These are phyloP conservation scores for Margarornis squamiger DNA, from an alignment of 2,797 vertebrate species.

Conservation along the genomic window DNA sequence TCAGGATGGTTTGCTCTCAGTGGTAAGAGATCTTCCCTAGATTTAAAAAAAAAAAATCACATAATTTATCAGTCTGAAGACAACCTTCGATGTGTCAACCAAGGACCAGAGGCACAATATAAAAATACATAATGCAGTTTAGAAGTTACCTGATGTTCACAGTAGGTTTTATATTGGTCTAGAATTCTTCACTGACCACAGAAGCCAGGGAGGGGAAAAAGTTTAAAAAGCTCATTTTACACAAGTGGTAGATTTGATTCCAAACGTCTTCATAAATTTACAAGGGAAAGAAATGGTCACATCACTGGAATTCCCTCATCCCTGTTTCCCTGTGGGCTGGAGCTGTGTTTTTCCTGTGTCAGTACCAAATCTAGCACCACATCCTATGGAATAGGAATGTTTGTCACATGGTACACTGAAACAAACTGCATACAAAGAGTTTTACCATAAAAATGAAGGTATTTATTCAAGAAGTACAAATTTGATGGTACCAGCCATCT, in stretches of 20 bases:
- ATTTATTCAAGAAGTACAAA: slow-evolving; percentile 78
- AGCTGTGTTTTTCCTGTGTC: not conserved
- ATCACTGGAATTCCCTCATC: not conserved
- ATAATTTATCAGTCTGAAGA: slow-evolving; percentile 6
- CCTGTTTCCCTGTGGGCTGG: not conserved
- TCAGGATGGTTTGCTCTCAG: not conserved
- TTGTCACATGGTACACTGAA: not conserved
- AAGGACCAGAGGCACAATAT: not conserved
- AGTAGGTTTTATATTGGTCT: not conserved
- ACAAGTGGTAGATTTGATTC: not conserved
- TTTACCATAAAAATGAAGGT: slow-evolving; percentile 73
- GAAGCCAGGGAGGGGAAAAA: not conserved
- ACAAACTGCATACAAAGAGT: not conserved
- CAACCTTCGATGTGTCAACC: not conserved
- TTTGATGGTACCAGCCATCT: slow-evolving; percentile 76
- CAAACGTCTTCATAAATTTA: not conserved
- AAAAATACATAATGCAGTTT: not conserved
- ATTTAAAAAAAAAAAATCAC: not conserved
- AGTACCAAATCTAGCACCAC: not conserved
- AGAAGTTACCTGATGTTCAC: not conserved
- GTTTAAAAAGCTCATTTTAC: not conserved
- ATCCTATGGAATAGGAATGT: accelerated
- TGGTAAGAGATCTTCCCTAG: not conserved
- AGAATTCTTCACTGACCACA: not conserved
- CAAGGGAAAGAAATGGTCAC: not conserved